Evolutionary conservation across 2,797 vertebrate species (phyloP).

Genomic region (Sebastes aleutianus): DNA sequence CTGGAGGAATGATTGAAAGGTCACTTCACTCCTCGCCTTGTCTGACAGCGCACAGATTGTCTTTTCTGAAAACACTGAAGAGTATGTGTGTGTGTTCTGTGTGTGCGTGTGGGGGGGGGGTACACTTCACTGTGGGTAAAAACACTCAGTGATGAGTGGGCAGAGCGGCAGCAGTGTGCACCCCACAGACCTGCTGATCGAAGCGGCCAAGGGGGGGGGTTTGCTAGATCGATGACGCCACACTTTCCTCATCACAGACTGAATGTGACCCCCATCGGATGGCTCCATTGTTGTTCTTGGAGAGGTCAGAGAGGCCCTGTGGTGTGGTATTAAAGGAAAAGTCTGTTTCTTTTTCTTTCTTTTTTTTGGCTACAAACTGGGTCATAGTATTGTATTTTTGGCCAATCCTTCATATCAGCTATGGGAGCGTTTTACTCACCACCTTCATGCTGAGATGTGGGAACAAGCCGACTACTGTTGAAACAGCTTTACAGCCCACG

Average conservation of each 20-base stretch:
- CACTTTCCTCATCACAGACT: conserved; percentile 27
- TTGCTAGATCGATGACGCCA: conserved; percentile 38
- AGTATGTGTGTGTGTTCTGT: not conserved
- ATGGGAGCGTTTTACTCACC: conserved; percentile 21
- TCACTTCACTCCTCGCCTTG: conserved; percentile 66
- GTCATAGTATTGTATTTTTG: conserved; percentile 29
- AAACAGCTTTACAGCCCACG: not conserved
- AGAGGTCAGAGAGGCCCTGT: conserved; percentile 12
- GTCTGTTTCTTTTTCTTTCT: not conserved
- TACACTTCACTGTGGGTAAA: conserved; percentile 25
- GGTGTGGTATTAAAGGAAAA: not conserved
- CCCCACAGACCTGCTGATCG: conserved; percentile 1
- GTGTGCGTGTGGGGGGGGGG: not conserved
- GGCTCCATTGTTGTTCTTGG: conserved; percentile 27
- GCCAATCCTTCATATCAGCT: not conserved
- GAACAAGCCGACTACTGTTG: not conserved
- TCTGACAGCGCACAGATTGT: conserved; percentile 65
- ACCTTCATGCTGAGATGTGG: conserved; percentile 1
- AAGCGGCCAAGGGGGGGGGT: not conserved
- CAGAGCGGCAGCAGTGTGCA: conserved; percentile 10
- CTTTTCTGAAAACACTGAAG: conserved; percentile 49
- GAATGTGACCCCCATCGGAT: conserved; percentile 26
- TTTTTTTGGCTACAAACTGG: conserved; percentile 1
- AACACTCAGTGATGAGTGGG: conserved; percentile 50
- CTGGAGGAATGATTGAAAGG: conserved; percentile 74